Evolutionary conservation across 2,888 invertebrate species (phyloP).

Genomic region (Agonopterix arenella): DNA sequence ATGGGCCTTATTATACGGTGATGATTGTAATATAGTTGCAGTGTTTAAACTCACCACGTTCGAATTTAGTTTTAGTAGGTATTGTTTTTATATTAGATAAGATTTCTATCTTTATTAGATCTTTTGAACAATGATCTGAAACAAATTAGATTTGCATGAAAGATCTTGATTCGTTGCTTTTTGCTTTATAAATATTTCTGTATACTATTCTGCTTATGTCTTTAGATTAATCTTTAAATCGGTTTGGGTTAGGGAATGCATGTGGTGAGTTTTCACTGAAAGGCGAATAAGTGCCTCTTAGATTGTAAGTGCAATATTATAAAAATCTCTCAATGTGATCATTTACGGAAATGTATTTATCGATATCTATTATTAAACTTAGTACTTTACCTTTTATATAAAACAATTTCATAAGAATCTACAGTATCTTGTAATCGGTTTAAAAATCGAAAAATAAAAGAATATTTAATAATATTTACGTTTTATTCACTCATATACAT

Average conservation of each 20-base stretch:
- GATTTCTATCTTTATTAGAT: not conserved
- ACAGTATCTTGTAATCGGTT: slow-evolving; percentile 51
- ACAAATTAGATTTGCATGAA: slow-evolving; percentile 7
- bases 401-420: slow-evolving; percentile 52
- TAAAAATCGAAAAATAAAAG: slow-evolving; percentile 39
- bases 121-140: slow-evolving; percentile 1
- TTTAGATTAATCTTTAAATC: slow-evolving; percentile 23
- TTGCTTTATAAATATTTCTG: not conserved
- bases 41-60: slow-evolving; percentile 73
- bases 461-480: slow-evolving; percentile 5
- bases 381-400: slow-evolving; percentile 56
- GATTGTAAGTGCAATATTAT: slow-evolving; percentile 48
- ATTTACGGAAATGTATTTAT: slow-evolving; percentile 59
- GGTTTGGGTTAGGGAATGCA: slow-evolving; percentile 63
- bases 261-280: slow-evolving; percentile 70
- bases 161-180: too few species aligned
- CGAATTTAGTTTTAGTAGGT: slow-evolving; percentile 24
- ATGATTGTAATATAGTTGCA: slow-evolving; percentile 15
- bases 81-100: slow-evolving; percentile 1
- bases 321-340: slow-evolving; percentile 66
- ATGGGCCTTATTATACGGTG: slow-evolving; percentile 32
- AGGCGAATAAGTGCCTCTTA: slow-evolving; percentile 48
- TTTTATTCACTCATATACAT: too few species aligned
- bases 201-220: not conserved
- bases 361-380: slow-evolving; percentile 30